Evolutionary conservation across 2,113 vertebrate species (phyloP), one percentile per base, ranked within the genome.

Genomic region (Noctilio leporinus): DNA sequence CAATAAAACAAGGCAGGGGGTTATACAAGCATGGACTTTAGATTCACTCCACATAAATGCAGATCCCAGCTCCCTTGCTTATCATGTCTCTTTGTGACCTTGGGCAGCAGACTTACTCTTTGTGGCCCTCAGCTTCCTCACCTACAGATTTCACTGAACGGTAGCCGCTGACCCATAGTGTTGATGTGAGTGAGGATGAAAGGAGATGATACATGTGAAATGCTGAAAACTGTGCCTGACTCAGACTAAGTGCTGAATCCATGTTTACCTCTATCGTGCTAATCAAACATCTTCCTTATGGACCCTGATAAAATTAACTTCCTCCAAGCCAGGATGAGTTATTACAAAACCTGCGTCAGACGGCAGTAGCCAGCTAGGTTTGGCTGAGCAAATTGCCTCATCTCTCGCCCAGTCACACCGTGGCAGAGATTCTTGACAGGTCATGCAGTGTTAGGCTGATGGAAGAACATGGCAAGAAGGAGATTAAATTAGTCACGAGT

Each of bases 311-410:
- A 73, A 80, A 76, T 59, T 49, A 87, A 86, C 28, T 49, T 92
- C 26, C 40, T 53, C 70, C 55, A 70, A 57, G 62, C 30, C 28
- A 28, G 49, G 45, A 22, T 17, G 85, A 92, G 35, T 76, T 86
- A 78, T 53, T 90, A 73, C 3, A 88, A 96, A 94, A 57, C 82
- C 55, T 0, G 35, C 69, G 22, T 97, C 85, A 19, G 87, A 86
- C 57, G 70, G 77, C 57, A 65, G 77, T 20, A 80, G 80, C 47
- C 77, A 95, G 75, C 59, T 35, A 76, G 19, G 67, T 84, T 93
- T 96, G 83, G 30, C 89, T 95, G 85, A 88, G 86, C 64, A 96
- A 96, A 95, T 94, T 96, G 81, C 70, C 90, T 92, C 89, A 49
- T 72, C 91, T 87, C 91, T 93, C 85, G 84, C 64, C 89, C 77